phyloP scores from a whole-genome alignment of 2,113 vertebrate species.

The Pomatorhinus ruficollis region DNA sequence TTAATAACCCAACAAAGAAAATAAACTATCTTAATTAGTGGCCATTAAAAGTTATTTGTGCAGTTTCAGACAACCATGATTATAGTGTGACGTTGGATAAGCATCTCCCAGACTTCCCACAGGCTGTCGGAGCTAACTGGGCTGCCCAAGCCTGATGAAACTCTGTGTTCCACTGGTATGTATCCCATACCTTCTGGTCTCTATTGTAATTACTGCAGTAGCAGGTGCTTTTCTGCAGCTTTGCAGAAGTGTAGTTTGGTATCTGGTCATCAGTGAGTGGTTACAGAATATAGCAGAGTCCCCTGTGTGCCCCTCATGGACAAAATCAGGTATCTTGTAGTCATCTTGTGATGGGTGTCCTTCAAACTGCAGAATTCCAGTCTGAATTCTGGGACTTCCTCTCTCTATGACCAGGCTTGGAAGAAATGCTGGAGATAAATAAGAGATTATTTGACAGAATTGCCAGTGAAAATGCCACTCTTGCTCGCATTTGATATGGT shows the following conservation, averaged over 20 bases:
- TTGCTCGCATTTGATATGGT: background rate
- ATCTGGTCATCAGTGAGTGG: background rate
- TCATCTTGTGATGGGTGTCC: background rate
- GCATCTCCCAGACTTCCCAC: background rate
- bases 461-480: rapidly evolving
- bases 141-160: background rate
- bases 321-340: background rate
- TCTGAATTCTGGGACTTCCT: background rate
- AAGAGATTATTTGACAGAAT: background rate
- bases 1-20: background rate
- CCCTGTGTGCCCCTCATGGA: background rate
- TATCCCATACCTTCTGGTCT: background rate
- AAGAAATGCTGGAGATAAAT: background rate
- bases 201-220: background rate
- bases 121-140: background rate
- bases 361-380: background rate
- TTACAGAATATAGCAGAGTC: background rate
- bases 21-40: background rate
- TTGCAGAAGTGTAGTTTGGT: background rate
- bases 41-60: background rate
- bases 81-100: background rate
- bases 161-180: background rate
- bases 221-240: background rate
- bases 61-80: background rate
- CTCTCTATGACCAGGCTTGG: background rate